These are phyloP conservation scores for Hyperoplus immaculatus DNA, from an alignment of 2,797 vertebrate genomes.

Conservation along the genomic window DNA sequence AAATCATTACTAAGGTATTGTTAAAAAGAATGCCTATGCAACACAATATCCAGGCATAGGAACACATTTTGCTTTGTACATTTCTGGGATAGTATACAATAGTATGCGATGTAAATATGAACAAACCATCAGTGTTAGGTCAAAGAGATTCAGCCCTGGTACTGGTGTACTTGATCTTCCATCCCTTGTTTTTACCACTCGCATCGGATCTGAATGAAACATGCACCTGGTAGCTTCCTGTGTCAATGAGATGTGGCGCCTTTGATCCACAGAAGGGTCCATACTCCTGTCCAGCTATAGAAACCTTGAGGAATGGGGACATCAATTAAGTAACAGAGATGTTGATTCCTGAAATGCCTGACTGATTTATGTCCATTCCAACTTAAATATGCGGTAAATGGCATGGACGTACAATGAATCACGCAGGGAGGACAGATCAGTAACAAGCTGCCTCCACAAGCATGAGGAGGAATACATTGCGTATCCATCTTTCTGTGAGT, in stretches of 20 bases:
- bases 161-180: slow-evolving; percentile 88
- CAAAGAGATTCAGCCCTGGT: slow-evolving; percentile 22
- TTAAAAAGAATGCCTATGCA: neutral
- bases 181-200: slow-evolving; percentile 87
- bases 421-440: slow-evolving; percentile 47
- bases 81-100: no score
- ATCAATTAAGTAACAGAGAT: slow-evolving; percentile 23
- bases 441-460: slow-evolving; percentile 63
- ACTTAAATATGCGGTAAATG: slow-evolving; percentile 64
- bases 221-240: slow-evolving; percentile 80
- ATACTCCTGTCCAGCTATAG: slow-evolving; percentile 77
- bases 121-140: slow-evolving; percentile 1
- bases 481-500: slow-evolving; percentile 60
- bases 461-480: slow-evolving; percentile 86
- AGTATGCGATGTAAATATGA: neutral
- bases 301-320: slow-evolving; percentile 79
- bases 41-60: neutral
- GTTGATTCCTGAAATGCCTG: slow-evolving; percentile 43
- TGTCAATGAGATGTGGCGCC: slow-evolving; percentile 83
- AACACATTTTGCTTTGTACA: no score
- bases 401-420: slow-evolving; percentile 61
- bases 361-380: slow-evolving; percentile 46
- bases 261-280: slow-evolving; percentile 87
- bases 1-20: neutral
- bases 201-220: slow-evolving; percentile 82